Conservation (phyloP, 2,113 vertebrate species). For the Nycticebus coucang region DNA sequence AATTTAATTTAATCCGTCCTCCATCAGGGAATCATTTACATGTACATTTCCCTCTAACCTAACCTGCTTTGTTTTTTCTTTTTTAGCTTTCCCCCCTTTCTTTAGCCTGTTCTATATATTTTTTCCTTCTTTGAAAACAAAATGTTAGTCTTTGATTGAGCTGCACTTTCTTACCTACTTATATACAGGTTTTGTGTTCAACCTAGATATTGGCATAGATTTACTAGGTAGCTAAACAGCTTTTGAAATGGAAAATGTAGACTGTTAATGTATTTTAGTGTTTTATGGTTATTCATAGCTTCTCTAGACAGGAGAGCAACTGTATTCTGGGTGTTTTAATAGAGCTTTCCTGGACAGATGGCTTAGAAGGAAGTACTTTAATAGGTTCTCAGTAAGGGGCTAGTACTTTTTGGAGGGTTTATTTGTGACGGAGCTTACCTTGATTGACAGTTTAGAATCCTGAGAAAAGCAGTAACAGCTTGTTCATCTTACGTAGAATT, state of each 20-base stretch:
- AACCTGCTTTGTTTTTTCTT: conserved; percentile 15
- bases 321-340: conserved; percentile 61
- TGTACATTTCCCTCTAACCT: conserved; percentile 1
- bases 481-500: conserved; percentile 65
- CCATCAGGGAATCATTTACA: conserved; percentile 53
- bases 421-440: conserved; percentile 49
- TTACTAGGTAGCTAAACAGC: conserved; percentile 23
- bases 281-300: conserved; percentile 58
- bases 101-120: conserved; percentile 7
- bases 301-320: conserved; percentile 38
- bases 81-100: background rate
- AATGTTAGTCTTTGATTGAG: conserved; percentile 45
- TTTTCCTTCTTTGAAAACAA: background rate
- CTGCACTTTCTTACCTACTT: background rate
- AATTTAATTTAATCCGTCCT: conserved; percentile 56
- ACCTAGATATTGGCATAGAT: background rate
- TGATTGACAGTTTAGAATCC: conserved; percentile 61
- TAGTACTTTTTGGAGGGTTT: conserved; percentile 63
- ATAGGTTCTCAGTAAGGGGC: conserved; percentile 69
- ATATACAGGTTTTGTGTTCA: conserved; percentile 46
- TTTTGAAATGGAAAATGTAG: conserved; percentile 33
- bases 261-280: conserved; percentile 3
- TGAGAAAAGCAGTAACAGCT: conserved; percentile 67
- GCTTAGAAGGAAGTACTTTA: conserved; percentile 67
- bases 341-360: conserved; percentile 68